Percentiles rank a stretch among this genome's conserved stretches.
phyloP scores from a whole-genome alignment of 2,113 vertebrate species.

The Varanus komodoensis region DNA sequence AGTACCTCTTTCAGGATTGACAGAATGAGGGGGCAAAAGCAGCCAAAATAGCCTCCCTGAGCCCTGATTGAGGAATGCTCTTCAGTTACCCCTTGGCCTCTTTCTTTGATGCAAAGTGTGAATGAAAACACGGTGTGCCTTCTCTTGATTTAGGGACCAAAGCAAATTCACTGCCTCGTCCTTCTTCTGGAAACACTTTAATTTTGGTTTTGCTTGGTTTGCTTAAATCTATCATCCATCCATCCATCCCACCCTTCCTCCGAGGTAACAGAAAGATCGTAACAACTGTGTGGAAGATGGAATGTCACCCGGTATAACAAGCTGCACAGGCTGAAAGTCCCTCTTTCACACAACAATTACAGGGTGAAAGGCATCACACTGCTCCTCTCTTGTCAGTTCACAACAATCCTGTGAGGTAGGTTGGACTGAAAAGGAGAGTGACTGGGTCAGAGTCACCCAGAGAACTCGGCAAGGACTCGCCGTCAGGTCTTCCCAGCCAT shows the following conservation, averaged over 20 bases:
- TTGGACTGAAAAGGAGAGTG: too few relatives aligned
- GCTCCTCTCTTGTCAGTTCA: too few relatives aligned
- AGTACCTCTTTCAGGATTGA: not conserved
- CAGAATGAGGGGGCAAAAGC: not conserved
- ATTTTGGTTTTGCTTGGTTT: not conserved
- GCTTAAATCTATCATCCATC: slow-evolving; percentile 21
- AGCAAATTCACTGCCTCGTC: not conserved
- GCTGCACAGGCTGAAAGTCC: too few relatives aligned
- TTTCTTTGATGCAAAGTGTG: not conserved
- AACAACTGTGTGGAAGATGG: too few relatives aligned
- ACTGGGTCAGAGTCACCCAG: too few relatives aligned
- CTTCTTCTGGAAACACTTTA: not conserved
- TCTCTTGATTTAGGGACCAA: not conserved
- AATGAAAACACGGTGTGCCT: not conserved
- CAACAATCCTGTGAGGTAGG: too few relatives aligned
- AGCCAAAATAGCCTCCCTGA: not conserved
- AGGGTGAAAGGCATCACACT: too few relatives aligned
- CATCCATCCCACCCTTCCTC: not conserved
- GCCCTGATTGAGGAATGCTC: not conserved
- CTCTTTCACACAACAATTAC: too few relatives aligned
- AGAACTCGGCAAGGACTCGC: not conserved
- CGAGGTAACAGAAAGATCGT: slow-evolving; percentile 17
- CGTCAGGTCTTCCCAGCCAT: not conserved
- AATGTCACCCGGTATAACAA: too few relatives aligned
- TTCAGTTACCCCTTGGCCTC: not conserved